These are phyloP conservation scores for Rhegmatorhina hoffmannsi DNA, from an alignment of 2,113 vertebrate species.

Conservation along the genomic window DNA sequence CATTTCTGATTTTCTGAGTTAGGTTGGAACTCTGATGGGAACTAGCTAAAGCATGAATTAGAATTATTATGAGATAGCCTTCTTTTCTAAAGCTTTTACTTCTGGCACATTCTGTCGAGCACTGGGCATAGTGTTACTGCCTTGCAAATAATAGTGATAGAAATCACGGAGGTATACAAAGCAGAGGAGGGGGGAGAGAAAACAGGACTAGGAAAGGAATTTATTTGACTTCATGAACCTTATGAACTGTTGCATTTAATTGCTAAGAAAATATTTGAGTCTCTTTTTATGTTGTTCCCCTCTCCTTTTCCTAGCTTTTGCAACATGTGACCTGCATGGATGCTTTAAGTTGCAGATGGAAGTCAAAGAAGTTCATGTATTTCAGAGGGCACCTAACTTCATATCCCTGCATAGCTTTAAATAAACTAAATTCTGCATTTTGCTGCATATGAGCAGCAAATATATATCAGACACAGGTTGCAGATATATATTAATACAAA, in stretches of 20 bases:
- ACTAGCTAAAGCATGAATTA: not conserved
- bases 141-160: not conserved
- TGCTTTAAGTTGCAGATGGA: not conserved
- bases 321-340: not conserved
- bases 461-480: not conserved
- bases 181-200: not conserved
- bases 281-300: not conserved
- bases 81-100: not conserved
- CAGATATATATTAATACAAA: not conserved
- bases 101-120: not conserved
- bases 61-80: not conserved
- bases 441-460: not conserved
- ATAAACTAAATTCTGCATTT: not conserved
- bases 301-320: not conserved
- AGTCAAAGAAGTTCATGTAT: not conserved
- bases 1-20: not conserved
- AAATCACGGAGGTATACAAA: not conserved
- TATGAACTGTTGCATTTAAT: not conserved
- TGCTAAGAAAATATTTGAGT: not conserved
- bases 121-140: not conserved
- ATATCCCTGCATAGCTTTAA: not conserved
- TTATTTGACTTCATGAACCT: not conserved
- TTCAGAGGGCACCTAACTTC: not conserved
- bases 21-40: not conserved
- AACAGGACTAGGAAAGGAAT: not conserved